Percentiles rank a stretch among this genome's conserved stretches.
phyloP scores from a whole-genome alignment of 2,113 vertebrate genomes.

The Melierax canorus region DNA sequence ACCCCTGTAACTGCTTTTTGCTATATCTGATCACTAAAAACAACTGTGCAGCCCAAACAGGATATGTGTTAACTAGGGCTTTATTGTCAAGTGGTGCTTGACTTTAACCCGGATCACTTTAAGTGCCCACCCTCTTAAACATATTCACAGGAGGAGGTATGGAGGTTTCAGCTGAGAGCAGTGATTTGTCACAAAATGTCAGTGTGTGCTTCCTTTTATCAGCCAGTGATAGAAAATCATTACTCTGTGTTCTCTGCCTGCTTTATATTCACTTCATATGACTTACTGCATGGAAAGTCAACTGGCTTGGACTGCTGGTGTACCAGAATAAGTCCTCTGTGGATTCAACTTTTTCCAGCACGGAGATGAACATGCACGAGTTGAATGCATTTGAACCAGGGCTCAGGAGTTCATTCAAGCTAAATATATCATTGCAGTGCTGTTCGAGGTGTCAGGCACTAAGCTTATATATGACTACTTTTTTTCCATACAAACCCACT shows the following conservation, averaged over 20 bases:
- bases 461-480: background rate
- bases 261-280: background rate
- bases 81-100: background rate
- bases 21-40: background rate
- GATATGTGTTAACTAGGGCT: background rate
- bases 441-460: background rate
- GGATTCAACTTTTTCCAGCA: conserved; percentile 1
- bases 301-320: background rate
- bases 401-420: conserved; percentile 1
- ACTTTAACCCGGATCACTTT: background rate
- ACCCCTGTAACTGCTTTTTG: background rate
- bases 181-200: background rate
- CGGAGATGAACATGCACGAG: background rate
- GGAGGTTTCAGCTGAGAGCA: background rate
- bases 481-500: background rate
- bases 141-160: background rate
- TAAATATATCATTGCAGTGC: conserved; percentile 27
- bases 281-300: background rate
- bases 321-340: background rate
- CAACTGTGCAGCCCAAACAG: background rate
- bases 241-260: background rate
- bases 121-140: background rate
- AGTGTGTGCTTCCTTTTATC: background rate
- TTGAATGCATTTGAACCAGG: background rate
- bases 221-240: background rate